Evolutionary conservation across 2,113 vertebrate species (phyloP).

Genomic region (Apteryx mantelli): DNA sequence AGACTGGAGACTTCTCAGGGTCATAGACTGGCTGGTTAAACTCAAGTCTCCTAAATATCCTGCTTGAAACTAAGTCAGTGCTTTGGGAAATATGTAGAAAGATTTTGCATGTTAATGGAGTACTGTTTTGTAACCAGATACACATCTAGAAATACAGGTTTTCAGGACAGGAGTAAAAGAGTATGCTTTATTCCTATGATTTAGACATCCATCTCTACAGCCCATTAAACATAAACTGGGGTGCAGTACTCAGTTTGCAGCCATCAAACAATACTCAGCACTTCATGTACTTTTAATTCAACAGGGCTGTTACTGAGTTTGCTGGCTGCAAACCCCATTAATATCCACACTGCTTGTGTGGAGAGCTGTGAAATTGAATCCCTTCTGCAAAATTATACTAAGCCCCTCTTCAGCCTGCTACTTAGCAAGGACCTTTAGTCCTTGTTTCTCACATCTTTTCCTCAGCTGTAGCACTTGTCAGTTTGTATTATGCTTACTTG

Average conservation of each 20-base stretch:
- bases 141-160: background rate
- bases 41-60: background rate
- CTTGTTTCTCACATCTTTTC: conserved; percentile 27
- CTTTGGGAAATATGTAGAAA: background rate
- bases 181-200: background rate
- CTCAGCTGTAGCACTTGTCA: conserved; percentile 33
- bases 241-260: background rate
- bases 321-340: background rate
- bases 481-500: background rate
- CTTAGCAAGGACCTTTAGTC: conserved; percentile 53
- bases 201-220: background rate
- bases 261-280: background rate
- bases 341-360: background rate
- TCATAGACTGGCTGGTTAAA: background rate
- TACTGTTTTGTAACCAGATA: background rate
- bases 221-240: background rate
- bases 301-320: background rate
- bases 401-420: conserved; percentile 30
- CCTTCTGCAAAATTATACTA: background rate
- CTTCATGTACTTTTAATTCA: background rate
- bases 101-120: background rate
- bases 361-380: background rate
- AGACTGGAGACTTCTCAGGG: background rate
- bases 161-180: background rate
- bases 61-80: background rate